Percentiles rank a stretch among this genome's conserved stretches.
Conservation (phyloP, 1,140 invertebrate genomes). For the Drosophila yakuba region DNA sequence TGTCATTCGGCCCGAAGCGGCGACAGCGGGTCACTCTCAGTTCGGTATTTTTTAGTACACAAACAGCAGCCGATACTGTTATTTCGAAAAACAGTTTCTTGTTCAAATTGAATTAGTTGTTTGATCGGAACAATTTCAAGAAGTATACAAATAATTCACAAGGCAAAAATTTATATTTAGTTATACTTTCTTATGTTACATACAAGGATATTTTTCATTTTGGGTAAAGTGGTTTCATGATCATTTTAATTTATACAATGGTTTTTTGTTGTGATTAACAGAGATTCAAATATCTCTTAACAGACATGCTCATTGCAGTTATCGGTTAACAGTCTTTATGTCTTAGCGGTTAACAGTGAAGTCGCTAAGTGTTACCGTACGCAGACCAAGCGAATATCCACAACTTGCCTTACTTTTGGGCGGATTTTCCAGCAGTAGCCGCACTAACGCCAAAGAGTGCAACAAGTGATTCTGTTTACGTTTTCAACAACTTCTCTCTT, state of each 20-base stretch:
- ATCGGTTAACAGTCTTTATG: neutral
- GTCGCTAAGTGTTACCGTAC: neutral
- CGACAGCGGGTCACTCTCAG: neutral
- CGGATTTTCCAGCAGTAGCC: neutral
- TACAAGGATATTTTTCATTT: no score
- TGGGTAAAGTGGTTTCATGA: no score
- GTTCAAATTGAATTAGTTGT: no score
- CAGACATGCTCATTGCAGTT: neutral
- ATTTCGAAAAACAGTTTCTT: neutral
- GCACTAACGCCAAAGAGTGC: neutral
- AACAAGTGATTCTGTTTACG: constrained; percentile 18
- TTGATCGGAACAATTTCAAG: no score
- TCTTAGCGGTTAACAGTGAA: neutral
- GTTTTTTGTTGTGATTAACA: no score
- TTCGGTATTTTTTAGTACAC: constrained; percentile 1
- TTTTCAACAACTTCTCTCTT: constrained; percentile 5
- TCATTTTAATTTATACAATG: no score
- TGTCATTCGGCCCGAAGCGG: constrained; percentile 1
- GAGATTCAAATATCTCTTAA: no score
- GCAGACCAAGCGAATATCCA: neutral
- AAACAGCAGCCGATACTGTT: neutral
- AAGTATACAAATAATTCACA: no score
- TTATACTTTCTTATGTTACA: no score
- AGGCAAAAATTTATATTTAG: no score
- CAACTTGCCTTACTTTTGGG: neutral